Evolutionary conservation across 1,140 invertebrate genomes (phyloP), one percentile per base, ranked within the genome.

Genomic region (Panagrolaimus sp.): DNA sequence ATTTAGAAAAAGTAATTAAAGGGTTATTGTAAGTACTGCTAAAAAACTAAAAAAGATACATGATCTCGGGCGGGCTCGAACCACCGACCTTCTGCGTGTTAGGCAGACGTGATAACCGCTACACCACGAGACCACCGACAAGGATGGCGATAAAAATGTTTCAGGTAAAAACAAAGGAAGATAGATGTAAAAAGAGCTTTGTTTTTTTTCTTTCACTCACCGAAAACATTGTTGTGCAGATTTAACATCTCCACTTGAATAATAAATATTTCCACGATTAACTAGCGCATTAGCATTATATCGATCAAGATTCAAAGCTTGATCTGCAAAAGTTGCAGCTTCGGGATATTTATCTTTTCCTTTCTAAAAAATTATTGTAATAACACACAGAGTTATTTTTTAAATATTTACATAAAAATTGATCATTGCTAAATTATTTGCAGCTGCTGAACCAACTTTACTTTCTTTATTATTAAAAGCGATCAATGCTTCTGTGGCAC

Each of bases 391-490:
- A 75, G 71, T 31, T 23, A 14, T 62, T 31, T 71, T 47, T 44
- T n/a, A 27, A 44, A 62, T n/a, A n/a, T n/a, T 66, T 77, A 92
- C 91, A 84, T 93, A 86, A 82, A 89, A 91, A 80, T 92, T 91
- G 62, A 96, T 88, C 79, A 95, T 93, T 4, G 91, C 90, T 14
- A 96, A 85, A 86, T 96, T 95, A n/a, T 91, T 92, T 7, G 91
- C 88, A 7, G 93, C 92, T 46, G 86, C 85, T 72, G 90, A 89
- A 0, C 91, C 91, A 61, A 92, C 89, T 85, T 91, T 91, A 1
- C 66, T 91, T 88, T 87, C 86, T 73, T 90, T 90, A 78, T 90
- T 91, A 83, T 94, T 91, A 83, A 95, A 94, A 68, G 89, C 89
- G 84, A 92, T 91, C 23, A 96, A 83, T 0, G 91, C 92, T 70